Base-by-base conservation (phyloP, 2,797 vertebrate species). In the Syngnathus acus region DNA sequence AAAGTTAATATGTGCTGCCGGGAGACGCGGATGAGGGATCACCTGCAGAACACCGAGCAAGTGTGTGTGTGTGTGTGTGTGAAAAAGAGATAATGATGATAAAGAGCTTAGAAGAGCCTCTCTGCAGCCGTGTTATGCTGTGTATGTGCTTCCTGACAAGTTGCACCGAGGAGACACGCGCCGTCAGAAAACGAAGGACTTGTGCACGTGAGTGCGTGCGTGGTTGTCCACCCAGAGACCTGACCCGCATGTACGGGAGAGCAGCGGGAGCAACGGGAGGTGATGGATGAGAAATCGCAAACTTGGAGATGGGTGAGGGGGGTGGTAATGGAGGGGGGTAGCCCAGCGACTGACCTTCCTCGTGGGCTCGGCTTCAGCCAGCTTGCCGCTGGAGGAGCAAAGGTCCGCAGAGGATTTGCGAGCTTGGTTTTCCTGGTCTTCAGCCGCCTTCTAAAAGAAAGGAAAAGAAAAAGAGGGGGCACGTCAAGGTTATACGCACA, bases 291-390 rank as follows among this genome's bases (percentile, higher is more conserved):
- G 21, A 6, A n/a, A 57, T 57, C 13, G 39, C 9, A n/a, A 23
- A 42, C 17, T 11, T n/a, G 9, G 38, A 32, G 32, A 21, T 42
- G 67, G 61, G 38, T 43, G 60, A 61, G 13, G 58, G 9, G 7
- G 40, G n/a, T 2, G 38, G 11, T 9, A 11, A n/a, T 14, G 21
- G n/a, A 62, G 32, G 43, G 42, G 1, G 65, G 60, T 59, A 45
- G 61, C 23, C 8, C 42, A 10, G 51, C 10, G 2, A 70, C 79
- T 87, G 79, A 90, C 90, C 90, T 91, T 91, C 73, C 80, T 87
- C 8, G 38, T 69, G 5, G 84, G 72, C 57, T 88, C 85, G 1
- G 57, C 23, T 2, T 90, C 80, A 0, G 70, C 47, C 73, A 84
- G 69, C 83, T 89, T 90, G 79, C 79, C 68, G 32, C 65, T 60